phyloP scores from a whole-genome alignment of 1,140 invertebrate species.

The Hyphantria cunea region DNA sequence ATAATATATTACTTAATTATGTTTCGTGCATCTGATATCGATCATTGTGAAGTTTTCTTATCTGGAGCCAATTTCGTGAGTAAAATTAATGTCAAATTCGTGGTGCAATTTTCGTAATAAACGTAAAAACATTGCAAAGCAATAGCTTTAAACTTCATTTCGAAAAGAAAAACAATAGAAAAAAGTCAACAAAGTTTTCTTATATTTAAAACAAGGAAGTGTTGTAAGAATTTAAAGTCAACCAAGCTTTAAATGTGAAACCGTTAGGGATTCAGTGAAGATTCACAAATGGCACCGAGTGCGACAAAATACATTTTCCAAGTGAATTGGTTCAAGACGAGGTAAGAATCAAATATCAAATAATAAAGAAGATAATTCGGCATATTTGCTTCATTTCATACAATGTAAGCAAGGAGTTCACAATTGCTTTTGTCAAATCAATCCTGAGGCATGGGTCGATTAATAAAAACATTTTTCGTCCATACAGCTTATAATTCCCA shows the following conservation, averaged over 20 bases:
- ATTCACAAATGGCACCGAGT: constrained; percentile 18
- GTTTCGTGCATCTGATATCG: too few relatives aligned
- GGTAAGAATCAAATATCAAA: constrained; percentile 40
- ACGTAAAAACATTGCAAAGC: too few relatives aligned
- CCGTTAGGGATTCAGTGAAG: constrained; percentile 24
- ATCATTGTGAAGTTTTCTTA: too few relatives aligned
- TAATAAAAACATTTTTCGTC: constrained; percentile 10
- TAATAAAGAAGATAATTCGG: constrained; percentile 44
- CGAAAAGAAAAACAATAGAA: background rate
- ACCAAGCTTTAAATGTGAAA: constrained; percentile 22
- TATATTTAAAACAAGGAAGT: background rate
- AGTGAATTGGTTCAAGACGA: constrained; percentile 29
- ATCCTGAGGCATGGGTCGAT: constrained; percentile 18
- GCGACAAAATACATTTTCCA: constrained; percentile 34
- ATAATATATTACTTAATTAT: too few relatives aligned
- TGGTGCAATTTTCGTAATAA: too few relatives aligned
- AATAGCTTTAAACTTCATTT: background rate
- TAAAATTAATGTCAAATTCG: too few relatives aligned
- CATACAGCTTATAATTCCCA: constrained; percentile 20
- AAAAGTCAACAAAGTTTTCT: too few relatives aligned
- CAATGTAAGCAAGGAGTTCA: constrained; percentile 37
- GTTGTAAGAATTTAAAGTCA: constrained; percentile 20
- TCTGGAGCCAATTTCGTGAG: too few relatives aligned
- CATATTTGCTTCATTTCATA: constrained; percentile 43
- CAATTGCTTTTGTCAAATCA: constrained; percentile 34